Conservation (phyloP, 1,140 invertebrate genomes). For the Harpegnathos saltator region DNA sequence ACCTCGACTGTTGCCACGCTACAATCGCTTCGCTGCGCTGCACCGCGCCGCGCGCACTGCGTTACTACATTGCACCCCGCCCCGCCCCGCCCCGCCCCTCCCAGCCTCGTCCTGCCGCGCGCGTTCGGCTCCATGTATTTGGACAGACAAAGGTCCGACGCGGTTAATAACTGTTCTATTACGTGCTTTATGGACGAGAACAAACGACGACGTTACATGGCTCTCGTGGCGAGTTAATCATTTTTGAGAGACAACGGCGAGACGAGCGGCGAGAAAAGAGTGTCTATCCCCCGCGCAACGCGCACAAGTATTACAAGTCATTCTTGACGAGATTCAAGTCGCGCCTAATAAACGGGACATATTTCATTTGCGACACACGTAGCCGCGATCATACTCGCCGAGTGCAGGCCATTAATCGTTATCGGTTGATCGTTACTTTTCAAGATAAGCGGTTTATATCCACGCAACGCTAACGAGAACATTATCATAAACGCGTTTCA, state of each 20-base stretch:
- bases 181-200: slow-evolving; percentile 19
- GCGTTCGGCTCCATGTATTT: slow-evolving; percentile 42
- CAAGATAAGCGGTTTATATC: slow-evolving; percentile 17
- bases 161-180: slow-evolving; percentile 32
- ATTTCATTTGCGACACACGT: too few relatives aligned
- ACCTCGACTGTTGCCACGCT: slow-evolving; percentile 20
- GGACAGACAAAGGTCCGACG: slow-evolving; percentile 34
- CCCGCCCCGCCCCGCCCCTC: too few relatives aligned
- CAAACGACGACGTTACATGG: slow-evolving; percentile 8
- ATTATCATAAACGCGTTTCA: slow-evolving; percentile 32
- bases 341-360: too few relatives aligned
- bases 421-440: slow-evolving; percentile 4
- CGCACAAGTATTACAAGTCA: too few relatives aligned
- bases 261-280: too few relatives aligned
- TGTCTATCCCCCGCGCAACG: too few relatives aligned
- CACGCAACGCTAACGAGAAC: slow-evolving; percentile 8
- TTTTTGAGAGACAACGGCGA: not conserved
- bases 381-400: too few relatives aligned
- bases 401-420: slow-evolving; percentile 6
- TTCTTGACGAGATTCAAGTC: too few relatives aligned
- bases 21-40: slow-evolving; percentile 43
- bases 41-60: too few relatives aligned
- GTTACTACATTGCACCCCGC: too few relatives aligned
- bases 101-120: too few relatives aligned
- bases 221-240: not conserved